These are phyloP conservation scores for Dromiciops gliroides DNA, from an alignment of 2,113 vertebrate genomes.

Conservation along the genomic window DNA sequence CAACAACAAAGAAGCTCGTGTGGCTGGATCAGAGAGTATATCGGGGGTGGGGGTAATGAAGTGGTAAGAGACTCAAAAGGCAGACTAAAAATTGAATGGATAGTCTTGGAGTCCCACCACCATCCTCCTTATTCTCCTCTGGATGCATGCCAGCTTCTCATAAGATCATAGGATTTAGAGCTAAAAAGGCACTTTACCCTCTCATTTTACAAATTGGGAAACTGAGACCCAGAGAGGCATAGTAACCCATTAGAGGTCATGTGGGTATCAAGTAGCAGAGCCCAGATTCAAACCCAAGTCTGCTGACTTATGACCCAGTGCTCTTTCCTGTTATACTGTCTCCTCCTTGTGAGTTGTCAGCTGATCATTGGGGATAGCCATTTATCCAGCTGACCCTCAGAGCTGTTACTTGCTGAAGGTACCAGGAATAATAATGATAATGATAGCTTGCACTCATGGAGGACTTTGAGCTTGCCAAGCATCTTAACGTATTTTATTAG, in stretches of 20 bases:
- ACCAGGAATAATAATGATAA: background rate
- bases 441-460: background rate
- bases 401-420: background rate
- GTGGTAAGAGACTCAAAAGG: background rate
- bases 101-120: background rate
- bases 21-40: background rate
- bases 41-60: background rate
- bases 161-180: background rate
- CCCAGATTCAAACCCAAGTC: background rate
- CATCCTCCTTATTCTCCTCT: background rate
- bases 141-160: background rate
- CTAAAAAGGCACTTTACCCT: background rate
- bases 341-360: background rate
- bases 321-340: background rate
- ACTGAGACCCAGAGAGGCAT: background rate
- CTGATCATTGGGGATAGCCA: background rate
- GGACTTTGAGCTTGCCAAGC: background rate
- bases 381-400: background rate
- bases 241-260: background rate
- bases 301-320: background rate
- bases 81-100: background rate
- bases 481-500: background rate
- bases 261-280: background rate
- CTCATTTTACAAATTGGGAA: background rate
- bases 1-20: background rate